phyloP scores from a whole-genome alignment of 2,797 vertebrate species.

The Menidia menidia region DNA sequence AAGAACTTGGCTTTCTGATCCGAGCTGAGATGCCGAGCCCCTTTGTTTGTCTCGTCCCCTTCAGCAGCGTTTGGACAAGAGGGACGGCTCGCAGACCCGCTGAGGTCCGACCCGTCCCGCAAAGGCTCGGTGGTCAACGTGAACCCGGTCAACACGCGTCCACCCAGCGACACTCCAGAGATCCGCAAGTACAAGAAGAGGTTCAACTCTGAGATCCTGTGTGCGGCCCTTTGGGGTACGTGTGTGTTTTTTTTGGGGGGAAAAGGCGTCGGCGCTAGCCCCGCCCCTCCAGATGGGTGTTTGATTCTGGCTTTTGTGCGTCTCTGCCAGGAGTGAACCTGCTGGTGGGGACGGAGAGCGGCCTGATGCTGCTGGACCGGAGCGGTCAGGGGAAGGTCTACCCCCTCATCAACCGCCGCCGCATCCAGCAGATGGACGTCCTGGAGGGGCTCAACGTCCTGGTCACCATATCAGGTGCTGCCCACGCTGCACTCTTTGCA shows the following conservation, averaged over 20 bases:
- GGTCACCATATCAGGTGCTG: slow-evolving; percentile 89
- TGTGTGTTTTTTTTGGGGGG: rapidly evolving
- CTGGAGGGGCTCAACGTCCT: slow-evolving; percentile 92
- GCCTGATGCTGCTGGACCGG: slow-evolving; percentile 90
- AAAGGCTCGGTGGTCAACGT: slow-evolving; percentile 94
- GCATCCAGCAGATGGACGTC: slow-evolving; percentile 95
- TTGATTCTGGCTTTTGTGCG: not conserved
- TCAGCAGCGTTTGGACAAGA: slow-evolving; percentile 84
- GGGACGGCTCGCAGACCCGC: slow-evolving; percentile 88
- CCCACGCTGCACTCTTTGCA: not conserved
- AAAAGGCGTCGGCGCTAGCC: not conserved
- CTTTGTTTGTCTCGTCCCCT: not conserved
- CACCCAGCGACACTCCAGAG: slow-evolving; percentile 92
- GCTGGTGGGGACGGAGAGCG: slow-evolving; percentile 90
- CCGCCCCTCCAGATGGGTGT: not conserved
- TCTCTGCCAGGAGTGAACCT: slow-evolving; percentile 87
- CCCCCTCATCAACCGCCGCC: slow-evolving; percentile 88
- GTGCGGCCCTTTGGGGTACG: slow-evolving; percentile 91
- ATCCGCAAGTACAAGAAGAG: slow-evolving; percentile 96
- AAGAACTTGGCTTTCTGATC: no score
- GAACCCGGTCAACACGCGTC: slow-evolving; percentile 90
- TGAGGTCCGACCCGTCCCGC: slow-evolving; percentile 87
- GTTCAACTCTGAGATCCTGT: slow-evolving; percentile 93
- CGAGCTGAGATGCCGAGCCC: no score
- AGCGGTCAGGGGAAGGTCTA: slow-evolving; percentile 93